phyloP scores from a whole-genome alignment of 2,797 vertebrate genomes.

The Scolopax rusticola region DNA sequence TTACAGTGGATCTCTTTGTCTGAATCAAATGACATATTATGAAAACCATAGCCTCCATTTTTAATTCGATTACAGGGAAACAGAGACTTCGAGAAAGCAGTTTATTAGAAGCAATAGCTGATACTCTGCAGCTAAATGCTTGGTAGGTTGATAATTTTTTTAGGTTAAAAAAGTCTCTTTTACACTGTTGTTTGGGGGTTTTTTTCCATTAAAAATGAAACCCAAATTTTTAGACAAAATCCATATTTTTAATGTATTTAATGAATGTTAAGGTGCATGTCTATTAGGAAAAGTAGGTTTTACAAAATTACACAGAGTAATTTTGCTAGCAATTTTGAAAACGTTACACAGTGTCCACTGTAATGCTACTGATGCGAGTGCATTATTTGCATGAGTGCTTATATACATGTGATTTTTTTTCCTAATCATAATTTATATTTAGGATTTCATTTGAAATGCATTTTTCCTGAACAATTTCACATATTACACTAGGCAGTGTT shows the following conservation, averaged over 20 bases:
- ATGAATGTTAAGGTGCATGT: not conserved
- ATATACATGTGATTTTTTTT: not conserved
- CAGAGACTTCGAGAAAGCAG: not conserved
- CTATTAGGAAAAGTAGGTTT: not conserved
- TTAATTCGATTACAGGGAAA: slow-evolving; percentile 10
- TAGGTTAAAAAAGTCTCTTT: not conserved
- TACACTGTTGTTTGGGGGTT: rapidly evolving
- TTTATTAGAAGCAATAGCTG: not conserved
- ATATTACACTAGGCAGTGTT: not conserved
- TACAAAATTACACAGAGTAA: not conserved
- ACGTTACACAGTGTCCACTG: not conserved
- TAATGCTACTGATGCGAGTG: not conserved
- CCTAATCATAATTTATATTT: not conserved
- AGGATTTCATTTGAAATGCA: not conserved
- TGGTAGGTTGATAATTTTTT: not conserved
- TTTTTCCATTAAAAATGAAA: not conserved
- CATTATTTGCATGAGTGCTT: not conserved
- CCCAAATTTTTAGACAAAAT: not conserved
- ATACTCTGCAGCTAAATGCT: not conserved
- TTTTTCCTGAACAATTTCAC: not conserved
- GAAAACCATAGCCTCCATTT: not conserved
- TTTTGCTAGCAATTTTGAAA: not conserved
- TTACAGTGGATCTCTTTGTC: not conserved
- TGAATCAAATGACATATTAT: not conserved
- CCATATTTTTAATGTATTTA: not conserved